phyloP scores from a whole-genome alignment of 2,113 vertebrate species.

The Eleginops maclovinus region DNA sequence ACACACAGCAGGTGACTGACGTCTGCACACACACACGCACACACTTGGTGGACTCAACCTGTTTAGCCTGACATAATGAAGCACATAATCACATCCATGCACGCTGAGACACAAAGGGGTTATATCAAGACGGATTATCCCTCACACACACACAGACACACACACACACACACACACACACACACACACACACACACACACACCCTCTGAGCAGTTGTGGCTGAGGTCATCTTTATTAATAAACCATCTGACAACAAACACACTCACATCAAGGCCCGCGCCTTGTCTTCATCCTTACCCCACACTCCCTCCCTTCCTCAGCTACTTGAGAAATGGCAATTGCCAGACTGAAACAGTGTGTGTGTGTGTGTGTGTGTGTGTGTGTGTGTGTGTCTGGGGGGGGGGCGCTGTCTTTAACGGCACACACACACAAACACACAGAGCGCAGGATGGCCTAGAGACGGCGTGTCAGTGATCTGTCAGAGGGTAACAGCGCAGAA shows the following conservation, averaged over 20 bases:
- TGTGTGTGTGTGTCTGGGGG: too few species aligned
- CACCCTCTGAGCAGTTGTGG: constrained; percentile 27
- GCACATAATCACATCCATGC: constrained; percentile 67
- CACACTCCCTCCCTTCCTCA: constrained; percentile 51
- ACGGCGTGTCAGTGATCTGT: constrained; percentile 77
- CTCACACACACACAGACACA: constrained; percentile 35
- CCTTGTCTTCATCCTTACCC: constrained; percentile 51
- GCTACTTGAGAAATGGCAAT: constrained; percentile 73
- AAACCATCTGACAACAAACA: constrained; percentile 75
- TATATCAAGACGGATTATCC: constrained; percentile 72
- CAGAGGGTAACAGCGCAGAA: constrained; percentile 72
- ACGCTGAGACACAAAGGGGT: constrained; percentile 68
- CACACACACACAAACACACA: constrained; percentile 31
- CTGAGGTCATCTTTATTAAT: constrained; percentile 83
- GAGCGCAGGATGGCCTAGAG: constrained; percentile 59
- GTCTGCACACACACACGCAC: constrained; percentile 38
- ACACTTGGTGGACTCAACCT: constrained; percentile 46
- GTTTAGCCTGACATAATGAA: constrained; percentile 62
- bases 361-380: too few species aligned
- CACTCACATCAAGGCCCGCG: constrained; percentile 65
- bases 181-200: constrained; percentile 28
- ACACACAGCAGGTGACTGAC: constrained; percentile 57
- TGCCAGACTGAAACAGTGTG: constrained; percentile 68
- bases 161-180: constrained; percentile 22
- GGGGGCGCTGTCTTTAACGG: constrained; percentile 50